Conservation (phyloP, 2,888 invertebrate genomes). For the Tenthredo amoena region DNA sequence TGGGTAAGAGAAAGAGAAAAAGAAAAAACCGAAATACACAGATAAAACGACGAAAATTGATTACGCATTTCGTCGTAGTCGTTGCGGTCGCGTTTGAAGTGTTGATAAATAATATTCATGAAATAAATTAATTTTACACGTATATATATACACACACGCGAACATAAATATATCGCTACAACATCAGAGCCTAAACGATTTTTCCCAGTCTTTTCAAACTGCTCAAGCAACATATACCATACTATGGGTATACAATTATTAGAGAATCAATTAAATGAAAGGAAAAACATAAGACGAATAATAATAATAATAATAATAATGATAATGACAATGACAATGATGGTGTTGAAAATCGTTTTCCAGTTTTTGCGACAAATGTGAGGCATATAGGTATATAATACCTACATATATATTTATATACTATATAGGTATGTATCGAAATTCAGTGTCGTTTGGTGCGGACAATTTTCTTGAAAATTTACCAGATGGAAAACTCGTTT, state of each 20-base stretch:
- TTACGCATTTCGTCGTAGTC: not conserved
- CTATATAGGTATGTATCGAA: no score
- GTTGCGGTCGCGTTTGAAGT: not conserved
- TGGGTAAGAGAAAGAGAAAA: not conserved
- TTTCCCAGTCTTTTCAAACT: no score
- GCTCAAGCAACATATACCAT: no score
- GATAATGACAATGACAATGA: not conserved
- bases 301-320: not conserved
- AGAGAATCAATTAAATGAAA: no score
- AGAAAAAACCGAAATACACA: not conserved
- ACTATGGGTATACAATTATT: no score
- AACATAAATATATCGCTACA: no score
- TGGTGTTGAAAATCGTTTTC: no score
- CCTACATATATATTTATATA: no score
- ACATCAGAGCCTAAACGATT: no score
- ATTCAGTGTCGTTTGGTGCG: not conserved
- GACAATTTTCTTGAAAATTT: constrained; percentile 7
- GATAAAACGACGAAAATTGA: not conserved
- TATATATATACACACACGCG: not conserved
- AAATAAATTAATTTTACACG: constrained; percentile 5
- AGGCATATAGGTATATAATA: no score
- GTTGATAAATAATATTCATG: constrained; percentile 17
- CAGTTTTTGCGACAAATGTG: no score
- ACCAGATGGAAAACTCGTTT: constrained; percentile 25
- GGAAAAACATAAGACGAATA: no score